A percentile compares a stretch with the other conserved stretches of the same genome.
These are phyloP conservation scores for Coccyzus lansbergi DNA, from an alignment of 2,797 vertebrate genomes.

Conservation along the genomic window DNA sequence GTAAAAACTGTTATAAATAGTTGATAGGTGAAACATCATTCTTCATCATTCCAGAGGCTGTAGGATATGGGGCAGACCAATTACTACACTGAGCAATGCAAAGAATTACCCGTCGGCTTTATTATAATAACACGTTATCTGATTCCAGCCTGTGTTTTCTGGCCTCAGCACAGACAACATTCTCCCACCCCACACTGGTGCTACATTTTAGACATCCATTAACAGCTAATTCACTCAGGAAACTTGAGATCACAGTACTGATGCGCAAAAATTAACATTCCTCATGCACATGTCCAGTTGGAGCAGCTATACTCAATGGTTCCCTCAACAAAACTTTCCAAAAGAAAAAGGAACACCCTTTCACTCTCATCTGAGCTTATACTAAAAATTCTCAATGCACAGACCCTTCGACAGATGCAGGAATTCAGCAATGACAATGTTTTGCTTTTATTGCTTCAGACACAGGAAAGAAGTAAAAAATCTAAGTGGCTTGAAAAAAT, in stretches of 20 bases:
- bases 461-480: slow-evolving; percentile 40
- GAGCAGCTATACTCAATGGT: neutral
- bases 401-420: neutral
- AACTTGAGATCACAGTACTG: slow-evolving; percentile 29
- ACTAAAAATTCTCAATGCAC: neutral
- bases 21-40: slow-evolving; percentile 51
- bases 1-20: slow-evolving; percentile 72
- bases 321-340: neutral
- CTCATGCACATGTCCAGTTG: neutral
- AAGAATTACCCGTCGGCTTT: slow-evolving; percentile 66
- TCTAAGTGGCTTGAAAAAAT: slow-evolving; percentile 16
- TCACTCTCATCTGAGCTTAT: neutral
- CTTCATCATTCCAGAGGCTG: slow-evolving; percentile 39
- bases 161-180: neutral
- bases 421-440: neutral
- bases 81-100: slow-evolving; percentile 71
- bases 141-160: slow-evolving; percentile 44
- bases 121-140: slow-evolving; percentile 72
- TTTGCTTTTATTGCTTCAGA: slow-evolving; percentile 17
- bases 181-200: neutral
- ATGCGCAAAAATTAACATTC: slow-evolving; percentile 21
- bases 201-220: slow-evolving; percentile 39
- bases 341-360: neutral
- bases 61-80: slow-evolving; percentile 66
- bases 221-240: slow-evolving; percentile 27